Conservation (phyloP, 2,113 vertebrate genomes). For the Pseudorasbora parva region DNA sequence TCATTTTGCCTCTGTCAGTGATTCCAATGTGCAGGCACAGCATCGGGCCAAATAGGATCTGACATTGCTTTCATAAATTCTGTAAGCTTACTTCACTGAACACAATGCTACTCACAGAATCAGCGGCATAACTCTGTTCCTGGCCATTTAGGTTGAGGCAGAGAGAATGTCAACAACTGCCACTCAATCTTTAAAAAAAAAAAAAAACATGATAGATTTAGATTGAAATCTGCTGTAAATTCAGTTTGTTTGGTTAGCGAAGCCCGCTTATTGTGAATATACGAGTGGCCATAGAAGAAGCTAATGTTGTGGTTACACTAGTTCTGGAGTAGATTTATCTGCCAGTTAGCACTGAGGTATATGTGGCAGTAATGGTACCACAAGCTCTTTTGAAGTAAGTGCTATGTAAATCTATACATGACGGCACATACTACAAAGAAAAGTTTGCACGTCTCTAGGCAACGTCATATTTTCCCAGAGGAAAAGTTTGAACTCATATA, state of each 20-base stretch:
- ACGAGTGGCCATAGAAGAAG: background rate
- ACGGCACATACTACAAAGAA: conserved; percentile 24
- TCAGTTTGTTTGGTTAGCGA: background rate
- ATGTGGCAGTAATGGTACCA: background rate
- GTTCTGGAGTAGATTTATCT: background rate
- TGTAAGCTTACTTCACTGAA: conserved; percentile 40
- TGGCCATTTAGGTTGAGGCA: conserved; percentile 25
- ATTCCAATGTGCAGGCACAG: conserved; percentile 50
- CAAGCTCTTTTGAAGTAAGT: conserved; percentile 8
- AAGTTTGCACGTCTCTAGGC: conserved; percentile 22
- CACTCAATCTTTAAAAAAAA: too few relatives aligned
- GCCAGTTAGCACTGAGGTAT: conserved; percentile 30
- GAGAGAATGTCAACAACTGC: background rate
- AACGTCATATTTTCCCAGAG: conserved; percentile 62
- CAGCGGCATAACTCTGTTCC: conserved; percentile 9
- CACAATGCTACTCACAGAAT: conserved; percentile 11
- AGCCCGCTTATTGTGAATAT: background rate
- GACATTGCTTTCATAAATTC: conserved; percentile 51
- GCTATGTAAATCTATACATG: conserved; percentile 26
- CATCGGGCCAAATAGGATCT: conserved; percentile 49
- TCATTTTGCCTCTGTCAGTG: conserved; percentile 57
- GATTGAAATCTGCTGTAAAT: background rate
- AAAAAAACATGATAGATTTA: background rate
- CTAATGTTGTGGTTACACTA: conserved; percentile 11
- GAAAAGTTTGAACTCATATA: conserved; percentile 62